Conservation (phyloP, 2,113 vertebrate species). For the Lycaon pictus region DNA sequence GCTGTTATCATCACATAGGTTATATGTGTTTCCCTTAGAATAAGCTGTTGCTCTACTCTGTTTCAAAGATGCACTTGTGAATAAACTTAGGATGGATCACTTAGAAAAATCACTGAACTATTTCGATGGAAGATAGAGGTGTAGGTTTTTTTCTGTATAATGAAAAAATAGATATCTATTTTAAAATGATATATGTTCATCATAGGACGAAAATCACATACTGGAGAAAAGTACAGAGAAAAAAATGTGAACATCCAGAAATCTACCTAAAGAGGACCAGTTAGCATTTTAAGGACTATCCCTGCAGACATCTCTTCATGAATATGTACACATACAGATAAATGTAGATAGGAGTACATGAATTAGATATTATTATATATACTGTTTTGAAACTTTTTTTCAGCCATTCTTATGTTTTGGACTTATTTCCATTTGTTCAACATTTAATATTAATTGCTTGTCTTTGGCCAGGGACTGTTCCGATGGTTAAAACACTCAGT, state of each 20-base stretch:
- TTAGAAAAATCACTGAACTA: background rate
- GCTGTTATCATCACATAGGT: background rate
- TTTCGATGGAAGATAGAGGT: background rate
- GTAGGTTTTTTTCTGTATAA: background rate
- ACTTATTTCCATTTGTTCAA: slow-evolving; percentile 4
- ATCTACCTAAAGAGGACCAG: background rate
- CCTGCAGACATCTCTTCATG: background rate
- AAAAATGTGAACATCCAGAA: background rate
- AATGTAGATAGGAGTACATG: background rate
- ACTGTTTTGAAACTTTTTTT: background rate
- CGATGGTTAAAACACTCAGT: background rate
- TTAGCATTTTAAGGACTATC: background rate
- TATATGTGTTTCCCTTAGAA: background rate
- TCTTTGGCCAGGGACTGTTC: background rate
- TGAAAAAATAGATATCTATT: background rate
- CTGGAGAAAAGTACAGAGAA: background rate
- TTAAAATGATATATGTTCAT: background rate
- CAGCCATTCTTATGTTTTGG: background rate
- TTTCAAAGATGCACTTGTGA: slow-evolving; percentile 30
- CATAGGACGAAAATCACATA: background rate
- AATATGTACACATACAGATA: background rate
- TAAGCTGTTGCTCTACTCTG: background rate
- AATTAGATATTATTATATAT: background rate
- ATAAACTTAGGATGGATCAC: background rate
- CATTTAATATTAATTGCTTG: background rate